Conservation (phyloP, 2,113 vertebrate genomes). For the Lethenteron camtschaticum region DNA sequence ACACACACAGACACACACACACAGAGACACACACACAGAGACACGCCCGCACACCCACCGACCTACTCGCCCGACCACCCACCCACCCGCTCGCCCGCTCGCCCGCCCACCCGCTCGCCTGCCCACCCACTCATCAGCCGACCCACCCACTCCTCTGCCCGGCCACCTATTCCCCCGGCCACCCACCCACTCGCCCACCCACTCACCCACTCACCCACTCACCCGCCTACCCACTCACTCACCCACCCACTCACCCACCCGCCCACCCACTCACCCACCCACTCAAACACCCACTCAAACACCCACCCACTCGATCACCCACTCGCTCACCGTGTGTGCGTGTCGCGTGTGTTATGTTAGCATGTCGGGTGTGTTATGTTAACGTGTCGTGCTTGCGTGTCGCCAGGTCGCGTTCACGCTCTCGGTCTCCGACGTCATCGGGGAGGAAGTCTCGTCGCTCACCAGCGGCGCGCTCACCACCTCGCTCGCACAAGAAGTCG, state of each 20-base stretch:
- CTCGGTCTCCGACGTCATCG: conserved; percentile 80
- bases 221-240: background rate
- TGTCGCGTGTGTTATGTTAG: background rate
- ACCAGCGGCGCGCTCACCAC: conserved; percentile 70
- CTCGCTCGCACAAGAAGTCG: conserved; percentile 97
- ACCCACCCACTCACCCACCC: background rate
- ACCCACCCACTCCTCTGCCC: too few relatives aligned
- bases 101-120: too few relatives aligned
- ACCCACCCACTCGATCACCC: background rate
- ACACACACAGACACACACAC: too few relatives aligned
- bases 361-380: background rate
- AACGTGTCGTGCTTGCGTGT: background rate
- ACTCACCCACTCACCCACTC: too few relatives aligned
- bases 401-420: conserved; percentile 64
- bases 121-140: too few relatives aligned
- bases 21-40: too few relatives aligned
- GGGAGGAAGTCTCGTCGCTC: conserved; percentile 28
- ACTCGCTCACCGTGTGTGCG: background rate
- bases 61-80: too few relatives aligned
- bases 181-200: too few relatives aligned
- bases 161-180: too few relatives aligned
- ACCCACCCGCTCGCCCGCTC: too few relatives aligned
- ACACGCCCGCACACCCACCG: too few relatives aligned
- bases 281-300: background rate
- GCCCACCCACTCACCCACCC: background rate